phyloP scores from a whole-genome alignment of 2,888 invertebrate species.

The Folsomia manolachei region DNA sequence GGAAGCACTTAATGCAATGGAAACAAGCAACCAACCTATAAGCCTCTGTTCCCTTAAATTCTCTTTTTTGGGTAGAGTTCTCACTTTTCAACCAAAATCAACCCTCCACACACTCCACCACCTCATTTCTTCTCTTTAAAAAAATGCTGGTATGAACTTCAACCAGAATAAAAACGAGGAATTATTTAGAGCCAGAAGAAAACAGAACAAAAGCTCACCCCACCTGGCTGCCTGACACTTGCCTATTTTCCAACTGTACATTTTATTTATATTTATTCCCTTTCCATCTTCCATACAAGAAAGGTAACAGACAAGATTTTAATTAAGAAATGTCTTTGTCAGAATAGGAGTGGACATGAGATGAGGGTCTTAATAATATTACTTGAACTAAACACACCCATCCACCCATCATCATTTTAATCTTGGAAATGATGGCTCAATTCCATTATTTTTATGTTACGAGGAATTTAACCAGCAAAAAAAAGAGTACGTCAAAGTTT shows the following conservation, averaged over 20 bases:
- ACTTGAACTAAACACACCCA: slow-evolving; percentile 25
- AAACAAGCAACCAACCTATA: neutral
- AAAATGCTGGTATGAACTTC: slow-evolving; percentile 12
- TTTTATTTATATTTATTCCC: neutral
- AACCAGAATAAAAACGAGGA: neutral
- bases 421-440: neutral
- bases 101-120: slow-evolving; percentile 17
- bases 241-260: slow-evolving; percentile 22
- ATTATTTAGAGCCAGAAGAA: neutral
- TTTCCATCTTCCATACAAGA: neutral
- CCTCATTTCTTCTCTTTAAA: neutral
- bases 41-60: slow-evolving; percentile 2
- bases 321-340: slow-evolving; percentile 34
- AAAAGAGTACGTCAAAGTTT: no score
- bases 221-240: slow-evolving; percentile 29
- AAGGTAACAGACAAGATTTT: slow-evolving; percentile 22
- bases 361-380: slow-evolving; percentile 20
- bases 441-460: no score
- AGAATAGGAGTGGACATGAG: slow-evolving; percentile 26
- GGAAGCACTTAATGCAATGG: neutral
- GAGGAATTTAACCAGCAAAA: no score
- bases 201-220: neutral
- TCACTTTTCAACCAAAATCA: slow-evolving; percentile 14
- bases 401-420: slow-evolving; percentile 5
- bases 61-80: slow-evolving; percentile 17